Percentiles rank a stretch among this genome's conserved stretches.
Conservation (phyloP, 2,888 invertebrate genomes). For the Pharmacophagus antenor region DNA sequence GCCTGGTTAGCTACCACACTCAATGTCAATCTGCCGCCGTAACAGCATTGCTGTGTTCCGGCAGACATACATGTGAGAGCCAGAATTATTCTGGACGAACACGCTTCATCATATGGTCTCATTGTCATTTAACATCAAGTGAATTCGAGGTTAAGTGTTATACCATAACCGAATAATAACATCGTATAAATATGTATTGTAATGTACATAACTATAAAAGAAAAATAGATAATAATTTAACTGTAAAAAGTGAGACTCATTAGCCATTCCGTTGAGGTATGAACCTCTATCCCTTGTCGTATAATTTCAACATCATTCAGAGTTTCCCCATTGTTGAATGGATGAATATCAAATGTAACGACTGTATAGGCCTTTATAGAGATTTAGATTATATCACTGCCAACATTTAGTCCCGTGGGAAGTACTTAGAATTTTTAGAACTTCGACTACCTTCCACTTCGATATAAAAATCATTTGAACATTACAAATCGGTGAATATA, state of each 20-base stretch:
- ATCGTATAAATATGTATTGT: neutral
- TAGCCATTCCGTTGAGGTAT: conserved; percentile 30
- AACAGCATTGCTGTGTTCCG: no score
- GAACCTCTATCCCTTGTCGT: conserved; percentile 29
- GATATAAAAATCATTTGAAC: no score
- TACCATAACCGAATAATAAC: no score
- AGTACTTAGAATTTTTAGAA: neutral
- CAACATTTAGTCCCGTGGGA: neutral
- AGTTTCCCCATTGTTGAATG: conserved; percentile 30
- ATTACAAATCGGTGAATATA: no score
- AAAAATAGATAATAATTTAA: conserved; percentile 17
- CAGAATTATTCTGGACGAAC: no score
- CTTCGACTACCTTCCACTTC: no score
- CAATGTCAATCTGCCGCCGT: no score
- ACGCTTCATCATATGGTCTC: no score
- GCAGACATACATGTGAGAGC: no score
- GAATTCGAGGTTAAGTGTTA: no score
- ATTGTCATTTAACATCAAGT: no score
- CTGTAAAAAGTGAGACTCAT: conserved; percentile 27
- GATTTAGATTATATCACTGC: conserved; percentile 28
- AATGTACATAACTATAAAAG: conserved; percentile 10
- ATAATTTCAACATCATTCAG: conserved; percentile 31
- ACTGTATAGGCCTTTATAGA: conserved; percentile 27
- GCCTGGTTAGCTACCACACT: no score
- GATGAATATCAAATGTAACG: conserved; percentile 32